Evolutionary conservation across 2,113 vertebrate species (phyloP).

Genomic region (Hydrochoerus hydrochaeris): DNA sequence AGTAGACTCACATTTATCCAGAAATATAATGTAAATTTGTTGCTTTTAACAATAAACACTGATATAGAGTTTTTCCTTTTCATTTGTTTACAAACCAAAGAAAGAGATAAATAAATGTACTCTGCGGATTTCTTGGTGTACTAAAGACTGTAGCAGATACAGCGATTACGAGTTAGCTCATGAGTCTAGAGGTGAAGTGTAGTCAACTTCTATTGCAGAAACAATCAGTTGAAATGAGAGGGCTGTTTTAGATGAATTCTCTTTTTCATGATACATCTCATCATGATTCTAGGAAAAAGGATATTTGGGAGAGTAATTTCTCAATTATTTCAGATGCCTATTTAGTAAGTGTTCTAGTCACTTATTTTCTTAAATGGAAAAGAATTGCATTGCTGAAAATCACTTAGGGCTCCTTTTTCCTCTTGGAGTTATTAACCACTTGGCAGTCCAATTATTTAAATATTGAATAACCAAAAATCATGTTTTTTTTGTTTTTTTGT

Average conservation of each 20-base stretch:
- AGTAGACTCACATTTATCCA: not conserved
- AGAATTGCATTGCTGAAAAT: not conserved
- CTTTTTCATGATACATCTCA: not conserved
- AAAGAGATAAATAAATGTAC: not conserved
- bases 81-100: not conserved
- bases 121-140: not conserved
- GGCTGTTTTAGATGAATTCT: slow-evolving; percentile 1
- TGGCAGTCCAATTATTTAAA: not conserved
- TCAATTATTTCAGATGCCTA: not conserved
- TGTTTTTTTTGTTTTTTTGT: not conserved
- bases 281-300: not conserved
- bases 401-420: not conserved
- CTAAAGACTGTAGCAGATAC: not conserved
- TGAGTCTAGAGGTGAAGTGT: not conserved
- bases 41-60: not conserved
- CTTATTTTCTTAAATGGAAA: slow-evolving; percentile 16
- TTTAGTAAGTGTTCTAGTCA: not conserved
- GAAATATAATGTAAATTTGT: not conserved
- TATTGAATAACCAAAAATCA: not conserved
- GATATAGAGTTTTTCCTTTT: not conserved
- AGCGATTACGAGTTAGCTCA: not conserved
- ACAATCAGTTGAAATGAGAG: not conserved
- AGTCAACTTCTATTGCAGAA: not conserved
- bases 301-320: not conserved
- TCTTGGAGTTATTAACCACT: not conserved